phyloP scores from a whole-genome alignment of 2,888 invertebrate species.

The Scrobipalpa atriplicella region DNA sequence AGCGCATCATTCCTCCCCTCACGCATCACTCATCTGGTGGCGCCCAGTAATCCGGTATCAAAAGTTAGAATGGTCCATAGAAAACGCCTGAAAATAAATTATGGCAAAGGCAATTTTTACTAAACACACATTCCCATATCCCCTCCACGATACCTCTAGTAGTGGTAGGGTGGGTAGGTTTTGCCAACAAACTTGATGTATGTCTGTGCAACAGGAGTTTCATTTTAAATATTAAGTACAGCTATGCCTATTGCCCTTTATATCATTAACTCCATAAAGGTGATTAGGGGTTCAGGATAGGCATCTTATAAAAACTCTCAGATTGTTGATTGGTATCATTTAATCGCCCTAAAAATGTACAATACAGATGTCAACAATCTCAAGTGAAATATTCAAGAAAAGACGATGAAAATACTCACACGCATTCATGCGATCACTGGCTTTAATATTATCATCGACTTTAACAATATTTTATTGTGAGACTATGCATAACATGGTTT shows the following conservation, averaged over 20 bases:
- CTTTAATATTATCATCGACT: slow-evolving; percentile 67
- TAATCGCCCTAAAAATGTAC: slow-evolving; percentile 81
- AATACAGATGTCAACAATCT: slow-evolving; percentile 78
- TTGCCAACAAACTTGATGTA: no score
- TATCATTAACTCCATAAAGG: not conserved
- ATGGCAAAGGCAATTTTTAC: not conserved
- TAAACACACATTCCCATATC: no score
- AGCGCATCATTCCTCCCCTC: no score
- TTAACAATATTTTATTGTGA: slow-evolving; percentile 50
- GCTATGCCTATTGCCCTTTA: no score
- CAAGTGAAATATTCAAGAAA: slow-evolving; percentile 63
- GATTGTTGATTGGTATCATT: slow-evolving; percentile 71
- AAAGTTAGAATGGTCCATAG: not conserved
- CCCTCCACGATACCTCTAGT: no score
- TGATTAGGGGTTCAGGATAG: not conserved
- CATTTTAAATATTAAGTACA: no score
- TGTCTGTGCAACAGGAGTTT: no score
- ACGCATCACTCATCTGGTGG: no score
- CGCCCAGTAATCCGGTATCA: no score
- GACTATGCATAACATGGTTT: slow-evolving; percentile 66
- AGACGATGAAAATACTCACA: slow-evolving; percentile 73
- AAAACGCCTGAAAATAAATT: not conserved
- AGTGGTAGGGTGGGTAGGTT: no score
- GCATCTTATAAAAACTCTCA: slow-evolving; percentile 44
- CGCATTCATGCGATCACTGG: slow-evolving; percentile 73